A percentile compares a stretch with the other conserved stretches of the same genome.
These are phyloP conservation scores for cat (Felis catus) DNA, from an alignment of 2,113 vertebrate genomes.

Conservation along the genomic window F.catus_Fca126_mat1.0 CM031423.1:47234501-47235000, in stretches of 20 bases:
- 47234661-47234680: background rate
- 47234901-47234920: slow-evolving; percentile 22
- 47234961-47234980: background rate
- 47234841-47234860: background rate
- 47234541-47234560: background rate
- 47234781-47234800: background rate
- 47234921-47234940: background rate
- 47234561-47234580: background rate
- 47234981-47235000: background rate
- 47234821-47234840: background rate
- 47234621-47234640: background rate
- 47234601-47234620: background rate
- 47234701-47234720: background rate
- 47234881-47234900: background rate
- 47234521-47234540: background rate
- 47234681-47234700: background rate
- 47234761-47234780: background rate
- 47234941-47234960: background rate
- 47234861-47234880: background rate
- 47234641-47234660: background rate
- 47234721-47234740: background rate
- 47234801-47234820: background rate
- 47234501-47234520: background rate
- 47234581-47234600: background rate
- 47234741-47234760: background rate